Base-by-base conservation (phyloP, 2,888 invertebrate genomes). In the Rhodophaea formosa region DNA sequence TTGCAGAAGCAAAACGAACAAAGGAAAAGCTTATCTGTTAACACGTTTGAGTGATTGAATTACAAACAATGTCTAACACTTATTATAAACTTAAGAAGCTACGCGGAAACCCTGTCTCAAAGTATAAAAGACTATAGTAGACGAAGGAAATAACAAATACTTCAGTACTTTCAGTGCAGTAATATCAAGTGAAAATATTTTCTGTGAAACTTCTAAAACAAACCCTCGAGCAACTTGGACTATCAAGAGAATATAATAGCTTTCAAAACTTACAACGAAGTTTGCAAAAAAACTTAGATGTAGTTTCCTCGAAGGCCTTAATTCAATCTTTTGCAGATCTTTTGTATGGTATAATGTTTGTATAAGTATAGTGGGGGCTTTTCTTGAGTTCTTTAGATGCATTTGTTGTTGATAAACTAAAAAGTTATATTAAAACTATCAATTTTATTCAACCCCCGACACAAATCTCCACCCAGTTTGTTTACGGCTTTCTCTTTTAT, bases 191-290 rank as follows among this genome's bases (percentile, higher is more conserved):
- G 54, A 55, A 45, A 54, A 55, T 55, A 53, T 55, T 55, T 55
- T 55, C 54, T 15, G 45, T 45, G 32, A 35, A 55, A 55, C 45
- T 55, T 55, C 44, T 44, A 55, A 44, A 51, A 51, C 51, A 51
- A 51, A 35, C 51, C 51, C 35, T 51, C 51, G n/a, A 12, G 12
- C 30, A 55, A 55, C 54, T 55, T 55, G 44, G 46, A 55, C 54
- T 55, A 45, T 44, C 45, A 32, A 45, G 54, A 55, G 54, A 55
- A 55, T 55, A 55, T 55, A 55, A 55, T 55, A 35, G 54, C 54
- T 55, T 55, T 55, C 54, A 55, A 45, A 55, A 46, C 45, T 55
- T 55, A 55, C 54, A 46, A 45, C 45, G 44, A 46, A 55, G 45
- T 55, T 55, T 55, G 44, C 32, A 45, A 45, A 55, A 45, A 30